Evolutionary conservation across 2,113 vertebrate genomes (phyloP).

Genomic region (Eretmochelys imbricata): DNA sequence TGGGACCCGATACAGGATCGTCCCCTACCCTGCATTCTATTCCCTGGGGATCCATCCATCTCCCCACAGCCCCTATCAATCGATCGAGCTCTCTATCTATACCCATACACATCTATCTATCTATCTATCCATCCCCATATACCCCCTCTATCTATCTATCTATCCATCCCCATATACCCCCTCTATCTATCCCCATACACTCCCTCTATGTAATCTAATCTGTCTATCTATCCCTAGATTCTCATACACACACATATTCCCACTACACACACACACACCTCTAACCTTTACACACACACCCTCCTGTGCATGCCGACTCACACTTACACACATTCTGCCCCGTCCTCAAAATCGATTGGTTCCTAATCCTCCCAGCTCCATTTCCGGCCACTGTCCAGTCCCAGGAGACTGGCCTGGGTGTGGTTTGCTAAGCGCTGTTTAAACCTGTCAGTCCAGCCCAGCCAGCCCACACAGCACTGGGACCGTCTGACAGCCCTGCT

Average conservation of each 20-base stretch:
- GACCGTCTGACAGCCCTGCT: neutral
- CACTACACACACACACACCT: neutral
- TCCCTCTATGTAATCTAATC: too few species aligned
- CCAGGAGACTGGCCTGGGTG: too few species aligned
- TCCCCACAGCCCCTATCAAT: too few species aligned
- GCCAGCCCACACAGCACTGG: neutral
- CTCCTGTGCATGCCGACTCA: neutral
- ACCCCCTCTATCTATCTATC: too few species aligned
- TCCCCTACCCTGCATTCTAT: neutral
- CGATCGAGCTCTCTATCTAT: too few species aligned
- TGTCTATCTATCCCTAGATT: neutral
- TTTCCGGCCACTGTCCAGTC: neutral
- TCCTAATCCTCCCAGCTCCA: neutral
- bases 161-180: too few species aligned
- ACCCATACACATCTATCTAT: too few species aligned
- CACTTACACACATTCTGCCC: neutral
- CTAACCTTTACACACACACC: neutral
- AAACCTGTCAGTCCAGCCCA: neutral
- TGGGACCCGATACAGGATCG: neutral
- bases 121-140: too few species aligned
- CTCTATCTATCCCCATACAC: too few species aligned
- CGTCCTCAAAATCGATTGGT: neutral
- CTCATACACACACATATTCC: neutral
- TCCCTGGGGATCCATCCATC: neutral
- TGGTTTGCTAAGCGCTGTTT: neutral